Evolutionary conservation across 1,140 invertebrate species (phyloP).

Genomic region (Portunus trituberculatus): DNA sequence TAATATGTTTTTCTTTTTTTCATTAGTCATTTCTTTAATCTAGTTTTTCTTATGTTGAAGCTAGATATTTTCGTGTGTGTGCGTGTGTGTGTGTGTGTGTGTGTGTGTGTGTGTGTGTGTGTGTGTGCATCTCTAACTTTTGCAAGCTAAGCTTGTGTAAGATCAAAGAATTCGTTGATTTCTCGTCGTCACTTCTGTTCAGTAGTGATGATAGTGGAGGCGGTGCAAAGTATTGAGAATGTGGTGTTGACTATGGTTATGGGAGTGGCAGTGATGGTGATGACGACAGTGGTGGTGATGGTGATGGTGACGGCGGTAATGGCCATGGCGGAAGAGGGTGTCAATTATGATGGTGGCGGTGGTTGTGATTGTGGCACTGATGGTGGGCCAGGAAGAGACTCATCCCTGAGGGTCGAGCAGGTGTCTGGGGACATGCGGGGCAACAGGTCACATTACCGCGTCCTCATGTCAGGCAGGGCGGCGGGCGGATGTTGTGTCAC

Average conservation of each 20-base stretch:
- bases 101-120: too few species aligned
- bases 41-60: too few species aligned
- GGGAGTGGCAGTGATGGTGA: not conserved
- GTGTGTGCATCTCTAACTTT: not conserved
- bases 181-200: not conserved
- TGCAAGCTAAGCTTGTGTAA: not conserved
- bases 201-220: not conserved
- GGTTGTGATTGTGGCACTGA: not conserved
- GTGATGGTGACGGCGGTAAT: not conserved
- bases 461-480: not conserved
- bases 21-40: too few species aligned
- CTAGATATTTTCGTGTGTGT: too few species aligned
- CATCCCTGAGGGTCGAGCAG: not conserved
- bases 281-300: not conserved
- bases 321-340: not conserved
- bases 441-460: constrained; percentile 18
- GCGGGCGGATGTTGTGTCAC: constrained; percentile 6
- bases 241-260: too few species aligned
- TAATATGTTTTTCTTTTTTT: too few species aligned
- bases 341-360: not conserved
- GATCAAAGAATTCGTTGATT: not conserved
- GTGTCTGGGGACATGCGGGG: not conserved
- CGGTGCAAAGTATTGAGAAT: too few species aligned
- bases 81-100: too few species aligned
- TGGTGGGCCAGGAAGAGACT: constrained; percentile 4